Evolutionary conservation across 2,888 invertebrate species (phyloP).

Genomic region (Helleia helle): DNA sequence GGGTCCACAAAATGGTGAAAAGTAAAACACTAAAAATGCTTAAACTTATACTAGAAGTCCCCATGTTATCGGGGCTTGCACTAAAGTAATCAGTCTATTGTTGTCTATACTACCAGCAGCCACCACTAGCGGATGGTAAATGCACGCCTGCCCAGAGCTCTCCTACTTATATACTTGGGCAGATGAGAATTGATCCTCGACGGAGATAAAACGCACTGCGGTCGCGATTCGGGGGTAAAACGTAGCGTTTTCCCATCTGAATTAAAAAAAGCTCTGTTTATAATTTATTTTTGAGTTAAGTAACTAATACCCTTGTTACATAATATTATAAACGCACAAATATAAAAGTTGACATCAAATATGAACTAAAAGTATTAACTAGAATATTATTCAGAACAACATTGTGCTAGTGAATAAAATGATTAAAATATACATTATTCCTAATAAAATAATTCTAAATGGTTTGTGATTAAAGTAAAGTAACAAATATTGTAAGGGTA

Average conservation of each 20-base stretch:
- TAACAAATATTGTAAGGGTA: too few relatives aligned
- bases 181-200: neutral
- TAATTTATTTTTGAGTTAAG: neutral
- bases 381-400: too few relatives aligned
- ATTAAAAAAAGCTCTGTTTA: slow-evolving; percentile 11
- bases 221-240: neutral
- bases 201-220: neutral
- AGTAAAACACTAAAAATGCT: slow-evolving; percentile 48
- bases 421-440: too few relatives aligned
- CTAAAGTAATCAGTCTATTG: slow-evolving; percentile 45
- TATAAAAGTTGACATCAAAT: too few relatives aligned
- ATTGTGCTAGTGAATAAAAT: too few relatives aligned
- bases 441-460: too few relatives aligned
- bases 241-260: neutral
- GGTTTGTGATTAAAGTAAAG: too few relatives aligned
- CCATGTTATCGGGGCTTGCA: slow-evolving; percentile 55
- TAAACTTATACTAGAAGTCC: slow-evolving; percentile 52
- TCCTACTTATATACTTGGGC: slow-evolving; percentile 38
- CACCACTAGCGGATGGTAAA: slow-evolving; percentile 49
- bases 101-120: slow-evolving; percentile 35
- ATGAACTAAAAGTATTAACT: too few relatives aligned
- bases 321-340: neutral
- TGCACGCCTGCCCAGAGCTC: slow-evolving; percentile 30
- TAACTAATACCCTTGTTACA: neutral
- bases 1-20: slow-evolving; percentile 62